Conservation (phyloP, 2,888 invertebrate genomes). For the Frankliniella fusca region DNA sequence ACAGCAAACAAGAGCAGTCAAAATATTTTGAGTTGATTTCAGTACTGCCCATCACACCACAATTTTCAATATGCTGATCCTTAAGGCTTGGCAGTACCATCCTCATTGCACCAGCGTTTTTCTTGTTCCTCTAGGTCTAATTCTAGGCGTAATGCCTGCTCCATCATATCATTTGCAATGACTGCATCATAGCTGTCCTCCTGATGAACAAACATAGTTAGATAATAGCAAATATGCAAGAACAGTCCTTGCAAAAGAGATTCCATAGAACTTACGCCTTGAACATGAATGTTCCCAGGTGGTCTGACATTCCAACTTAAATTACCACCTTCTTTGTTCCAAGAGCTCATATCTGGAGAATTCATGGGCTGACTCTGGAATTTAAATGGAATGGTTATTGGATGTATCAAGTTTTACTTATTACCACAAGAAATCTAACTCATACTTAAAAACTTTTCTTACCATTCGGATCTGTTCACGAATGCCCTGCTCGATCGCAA, state of each 20-base stretch:
- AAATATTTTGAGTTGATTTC: too few species aligned
- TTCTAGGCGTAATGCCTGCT: conserved; percentile 60
- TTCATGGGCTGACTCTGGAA: conserved; percentile 41
- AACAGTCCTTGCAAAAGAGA: not conserved
- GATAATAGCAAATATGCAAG: not conserved
- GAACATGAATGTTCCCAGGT: conserved; percentile 23
- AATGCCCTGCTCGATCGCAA: conserved; percentile 59
- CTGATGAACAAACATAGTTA: conserved; percentile 40
- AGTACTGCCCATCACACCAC: not conserved
- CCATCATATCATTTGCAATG: conserved; percentile 64
- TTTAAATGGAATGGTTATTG: not conserved
- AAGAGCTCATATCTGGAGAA: conserved; percentile 36
- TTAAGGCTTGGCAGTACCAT: conserved; percentile 46
- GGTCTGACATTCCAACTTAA: conserved; percentile 37
- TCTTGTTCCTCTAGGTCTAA: conserved; percentile 63
- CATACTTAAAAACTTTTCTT: conserved; percentile 30
- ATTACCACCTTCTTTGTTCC: conserved; percentile 38
- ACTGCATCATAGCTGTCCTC: conserved; percentile 61
- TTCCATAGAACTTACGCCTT: conserved; percentile 7
- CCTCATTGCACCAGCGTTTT: conserved; percentile 59
- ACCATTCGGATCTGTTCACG: conserved; percentile 52
- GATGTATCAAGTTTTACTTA: not conserved
- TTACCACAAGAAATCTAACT: not conserved
- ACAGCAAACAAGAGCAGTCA: too few species aligned
- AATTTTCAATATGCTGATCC: not conserved